Base-by-base conservation (phyloP, 2,113 vertebrate genomes). In the Cyanoramphus novaezelandiae region DNA sequence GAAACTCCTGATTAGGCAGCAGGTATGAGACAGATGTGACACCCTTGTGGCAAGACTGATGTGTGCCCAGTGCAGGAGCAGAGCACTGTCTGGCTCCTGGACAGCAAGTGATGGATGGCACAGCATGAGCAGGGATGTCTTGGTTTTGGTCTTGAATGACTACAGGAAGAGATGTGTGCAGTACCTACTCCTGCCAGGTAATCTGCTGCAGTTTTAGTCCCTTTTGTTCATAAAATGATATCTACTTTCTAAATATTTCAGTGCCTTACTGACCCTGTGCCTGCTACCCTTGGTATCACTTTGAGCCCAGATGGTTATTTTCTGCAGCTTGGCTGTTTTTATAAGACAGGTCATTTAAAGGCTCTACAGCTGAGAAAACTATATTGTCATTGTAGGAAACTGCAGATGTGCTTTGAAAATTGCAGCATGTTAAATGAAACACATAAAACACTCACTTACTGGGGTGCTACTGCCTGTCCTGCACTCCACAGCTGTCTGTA, bases 341-440 rank as follows among this genome's bases (percentile, higher is more conserved):
- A 29, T 52, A 88, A 84, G 69, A 60, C 37, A 71, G 28, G 18
- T 53, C 3, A 50, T 86, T 65, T 44, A 78, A 88, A 68, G 31
- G 10, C 41, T 81, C 27, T 52, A 14, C 29, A 86, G 49, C 57
- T 82, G 62, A 88, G 49, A 65, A 88, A 89, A 85, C 88, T n/a
- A 59, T 67, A 78, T 44, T 60, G 19, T 10, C 7, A 2, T 31
- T 10, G 57, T 47, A 81, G n/a, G 27, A 57, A 64, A 69, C 37
- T 82, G 80, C 83, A 94, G 90, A 89, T 96, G 90, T 76, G 71
- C 41, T 81, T 75, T 88, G 67, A 86, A 90, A 90, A 88, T 13
- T 50, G 65, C n/a, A 60, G n/a, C 31, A 37, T 28, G 69, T 41
- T 18, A 69, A 94, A 84, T 62, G 44, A 86, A 88, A 46, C 25